Percentiles rank a stretch among this genome's conserved stretches.
These are phyloP conservation scores for Typhlichthys eigenmanni DNA, from an alignment of 2,797 vertebrate genomes.

Conservation along the genomic window DNA sequence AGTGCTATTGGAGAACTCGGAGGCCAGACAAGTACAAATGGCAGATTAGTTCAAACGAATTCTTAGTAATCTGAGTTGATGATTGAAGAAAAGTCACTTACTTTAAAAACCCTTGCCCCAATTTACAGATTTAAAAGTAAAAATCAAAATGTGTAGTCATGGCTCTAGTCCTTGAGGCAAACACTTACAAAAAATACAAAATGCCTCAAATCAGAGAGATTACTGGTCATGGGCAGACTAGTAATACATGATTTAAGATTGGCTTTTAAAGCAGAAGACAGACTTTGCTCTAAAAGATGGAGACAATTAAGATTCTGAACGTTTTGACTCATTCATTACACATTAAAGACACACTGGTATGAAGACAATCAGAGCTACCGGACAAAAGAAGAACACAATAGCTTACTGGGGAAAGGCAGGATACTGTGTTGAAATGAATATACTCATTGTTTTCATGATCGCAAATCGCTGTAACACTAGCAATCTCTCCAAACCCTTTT, in stretches of 20 bases:
- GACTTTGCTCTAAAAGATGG: constrained; percentile 17
- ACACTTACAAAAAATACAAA: constrained; percentile 7
- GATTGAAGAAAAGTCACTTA: neutral
- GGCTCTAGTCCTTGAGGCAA: neutral
- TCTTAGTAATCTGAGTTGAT: constrained; percentile 33
- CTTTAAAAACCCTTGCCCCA: neutral
- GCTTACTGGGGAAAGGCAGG: constrained; percentile 15
- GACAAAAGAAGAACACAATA: neutral
- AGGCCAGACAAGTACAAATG: constrained; percentile 19
- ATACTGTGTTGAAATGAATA: constrained; percentile 1
- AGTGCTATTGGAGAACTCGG: constrained; percentile 28
- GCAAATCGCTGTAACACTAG: constrained; percentile 3
- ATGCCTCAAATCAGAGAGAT: neutral
- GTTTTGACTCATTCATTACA: neutral
- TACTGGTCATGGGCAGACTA: constrained; percentile 22
- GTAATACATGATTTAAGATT: constrained; percentile 33
- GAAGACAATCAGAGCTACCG: constrained; percentile 5
- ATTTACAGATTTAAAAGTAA: neutral
- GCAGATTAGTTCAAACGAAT: constrained; percentile 40
- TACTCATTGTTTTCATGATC: neutral
- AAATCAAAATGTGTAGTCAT: neutral
- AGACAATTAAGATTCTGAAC: constrained; percentile 4
- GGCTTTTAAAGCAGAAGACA: constrained; percentile 15
- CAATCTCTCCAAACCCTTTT: constrained; percentile 20
- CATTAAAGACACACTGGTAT: neutral